phyloP scores from a whole-genome alignment of 2,797 vertebrate species.

The Aselliscus stoliczkanus region DNA sequence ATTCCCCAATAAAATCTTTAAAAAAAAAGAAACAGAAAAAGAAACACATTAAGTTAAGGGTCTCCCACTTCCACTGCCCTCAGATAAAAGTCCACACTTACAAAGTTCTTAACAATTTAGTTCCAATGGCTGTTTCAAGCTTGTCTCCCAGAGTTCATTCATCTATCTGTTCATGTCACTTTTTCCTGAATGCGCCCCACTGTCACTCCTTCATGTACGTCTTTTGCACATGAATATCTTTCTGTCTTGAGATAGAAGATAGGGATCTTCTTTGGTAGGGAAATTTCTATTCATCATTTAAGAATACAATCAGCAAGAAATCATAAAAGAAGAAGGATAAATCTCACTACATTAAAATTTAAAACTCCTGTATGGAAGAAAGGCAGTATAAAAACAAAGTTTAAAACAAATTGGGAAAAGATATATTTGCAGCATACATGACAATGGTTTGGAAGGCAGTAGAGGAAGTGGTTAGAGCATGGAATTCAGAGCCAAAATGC shows the following conservation, averaged over 20 bases:
- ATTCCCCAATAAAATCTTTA: too few species aligned
- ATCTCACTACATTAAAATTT: not conserved
- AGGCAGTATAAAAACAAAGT: not conserved
- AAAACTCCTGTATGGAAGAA: not conserved
- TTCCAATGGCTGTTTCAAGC: not conserved
- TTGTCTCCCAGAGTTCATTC: not conserved
- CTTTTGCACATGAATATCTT: not conserved
- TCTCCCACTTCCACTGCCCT: not conserved
- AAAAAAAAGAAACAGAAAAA: too few species aligned
- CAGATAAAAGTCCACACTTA: not conserved
- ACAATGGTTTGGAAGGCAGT: not conserved
- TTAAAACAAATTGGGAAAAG: not conserved
- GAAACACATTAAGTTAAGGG: not conserved
- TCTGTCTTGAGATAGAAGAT: not conserved
- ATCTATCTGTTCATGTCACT: not conserved
- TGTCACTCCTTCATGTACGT: not conserved
- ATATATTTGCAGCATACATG: not conserved
- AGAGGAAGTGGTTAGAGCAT: not conserved
- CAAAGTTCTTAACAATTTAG: not conserved
- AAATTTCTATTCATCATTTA: not conserved
- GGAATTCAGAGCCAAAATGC: not conserved
- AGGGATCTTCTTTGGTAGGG: not conserved
- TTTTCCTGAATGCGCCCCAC: not conserved
- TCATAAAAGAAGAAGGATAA: not conserved
- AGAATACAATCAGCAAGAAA: not conserved